These are phyloP conservation scores for Pegoplata infirma DNA, from an alignment of 2,888 invertebrate genomes.

Conservation along the genomic window DNA sequence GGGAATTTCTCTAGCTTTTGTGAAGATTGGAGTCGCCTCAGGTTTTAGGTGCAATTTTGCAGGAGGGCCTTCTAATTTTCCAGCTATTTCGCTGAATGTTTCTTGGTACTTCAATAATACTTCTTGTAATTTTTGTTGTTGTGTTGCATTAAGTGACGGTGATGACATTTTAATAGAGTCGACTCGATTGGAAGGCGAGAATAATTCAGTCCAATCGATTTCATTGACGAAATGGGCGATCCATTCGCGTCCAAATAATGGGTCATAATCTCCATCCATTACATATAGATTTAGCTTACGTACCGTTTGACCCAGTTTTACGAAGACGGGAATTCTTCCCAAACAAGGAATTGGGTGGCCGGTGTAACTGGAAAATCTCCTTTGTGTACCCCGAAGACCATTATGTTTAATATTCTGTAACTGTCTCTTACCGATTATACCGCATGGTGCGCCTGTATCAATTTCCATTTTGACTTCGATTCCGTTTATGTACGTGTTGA, in stretches of 20 bases:
- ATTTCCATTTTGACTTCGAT: conserved; percentile 24
- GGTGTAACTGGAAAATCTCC: conserved; percentile 17
- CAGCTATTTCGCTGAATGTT: not conserved
- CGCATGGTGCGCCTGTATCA: conserved; percentile 35
- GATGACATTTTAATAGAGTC: too few species aligned
- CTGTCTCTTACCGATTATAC: conserved; percentile 4
- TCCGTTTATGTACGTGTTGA: conserved; percentile 24
- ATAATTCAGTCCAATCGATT: not conserved
- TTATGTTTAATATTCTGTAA: conserved; percentile 11
- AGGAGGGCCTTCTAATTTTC: conserved; percentile 10
- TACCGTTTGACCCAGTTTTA: not conserved
- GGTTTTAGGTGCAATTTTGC: conserved; percentile 7
- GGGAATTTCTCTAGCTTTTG: conserved; percentile 17
- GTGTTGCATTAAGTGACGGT: not conserved
- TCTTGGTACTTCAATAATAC: not conserved
- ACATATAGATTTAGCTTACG: conserved; percentile 27
- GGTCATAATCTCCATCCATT: conserved; percentile 11
- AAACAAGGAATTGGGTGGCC: not conserved
- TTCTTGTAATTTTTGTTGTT: not conserved
- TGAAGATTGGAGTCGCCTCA: not conserved
- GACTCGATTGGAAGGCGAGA: too few species aligned
- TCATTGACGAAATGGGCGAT: not conserved
- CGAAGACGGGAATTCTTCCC: conserved; percentile 8
- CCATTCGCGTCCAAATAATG: conserved; percentile 22
- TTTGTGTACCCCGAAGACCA: conserved; percentile 5